A percentile compares a stretch with the other conserved stretches of the same genome.
Evolutionary conservation across 2,113 vertebrate genomes (phyloP).

Genomic region (Danionella cerebrum): DNA sequence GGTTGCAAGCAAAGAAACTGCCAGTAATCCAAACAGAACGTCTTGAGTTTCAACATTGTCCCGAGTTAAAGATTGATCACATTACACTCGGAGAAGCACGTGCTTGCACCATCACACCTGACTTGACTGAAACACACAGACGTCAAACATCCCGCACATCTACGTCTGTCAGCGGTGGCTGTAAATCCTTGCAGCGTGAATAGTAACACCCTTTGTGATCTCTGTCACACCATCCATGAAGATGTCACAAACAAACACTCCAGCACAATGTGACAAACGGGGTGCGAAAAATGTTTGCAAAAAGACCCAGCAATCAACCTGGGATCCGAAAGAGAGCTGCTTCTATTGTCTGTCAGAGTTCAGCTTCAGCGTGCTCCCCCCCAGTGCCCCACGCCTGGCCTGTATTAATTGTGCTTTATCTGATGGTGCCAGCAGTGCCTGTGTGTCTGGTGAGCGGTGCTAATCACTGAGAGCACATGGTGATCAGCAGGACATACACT

Average conservation of each 20-base stretch:
- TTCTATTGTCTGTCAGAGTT: constrained; percentile 67
- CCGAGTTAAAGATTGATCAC: constrained; percentile 16
- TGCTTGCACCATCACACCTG: constrained; percentile 6
- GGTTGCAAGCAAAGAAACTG: constrained; percentile 92
- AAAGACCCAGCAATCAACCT: constrained; percentile 4
- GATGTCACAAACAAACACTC: not conserved
- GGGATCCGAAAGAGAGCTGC: constrained; percentile 61
- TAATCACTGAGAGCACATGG: constrained; percentile 71
- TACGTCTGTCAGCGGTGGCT: not conserved
- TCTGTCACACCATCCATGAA: constrained; percentile 8
- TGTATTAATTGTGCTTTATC: constrained; percentile 61
- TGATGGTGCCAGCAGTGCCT: constrained; percentile 58
- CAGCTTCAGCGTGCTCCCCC: constrained; percentile 45
- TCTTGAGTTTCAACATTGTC: constrained; percentile 92
- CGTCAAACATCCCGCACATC: not conserved
- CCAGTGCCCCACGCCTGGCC: constrained; percentile 26
- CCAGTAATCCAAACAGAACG: constrained; percentile 97
- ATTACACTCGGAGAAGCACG: not conserved
- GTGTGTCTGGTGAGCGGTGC: constrained; percentile 49
- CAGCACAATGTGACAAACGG: not conserved
- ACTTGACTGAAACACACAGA: not conserved
- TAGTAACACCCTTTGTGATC: not conserved
- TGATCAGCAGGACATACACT: constrained; percentile 47
- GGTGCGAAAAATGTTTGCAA: not conserved
- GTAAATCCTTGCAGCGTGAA: not conserved